A percentile compares a stretch with the other conserved stretches of the same genome.
These are phyloP conservation scores for Smutsia temminckii DNA, from an alignment of 2,797 vertebrate genomes.

Conservation along the genomic window DNA sequence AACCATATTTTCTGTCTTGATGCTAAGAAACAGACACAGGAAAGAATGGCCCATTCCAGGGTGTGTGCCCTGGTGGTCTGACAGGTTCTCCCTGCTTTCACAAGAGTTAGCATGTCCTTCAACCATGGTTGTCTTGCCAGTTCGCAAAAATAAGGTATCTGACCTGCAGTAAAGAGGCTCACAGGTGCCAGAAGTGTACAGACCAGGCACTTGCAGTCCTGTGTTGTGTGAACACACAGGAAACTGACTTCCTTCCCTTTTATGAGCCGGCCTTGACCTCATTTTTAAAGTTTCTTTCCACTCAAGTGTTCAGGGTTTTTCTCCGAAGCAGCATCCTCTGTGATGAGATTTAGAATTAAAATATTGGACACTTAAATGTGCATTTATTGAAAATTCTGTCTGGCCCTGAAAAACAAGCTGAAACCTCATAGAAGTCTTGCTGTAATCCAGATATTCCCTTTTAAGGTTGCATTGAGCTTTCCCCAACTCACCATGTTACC, in stretches of 20 bases:
- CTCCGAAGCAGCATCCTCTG: neutral
- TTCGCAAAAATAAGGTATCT: neutral
- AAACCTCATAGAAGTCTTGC: neutral
- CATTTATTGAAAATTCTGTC: neutral
- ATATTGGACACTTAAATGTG: neutral
- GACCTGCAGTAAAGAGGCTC: neutral
- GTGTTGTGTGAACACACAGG: neutral
- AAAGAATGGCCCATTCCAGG: neutral
- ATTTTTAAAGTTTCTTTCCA: slow-evolving; percentile 47
- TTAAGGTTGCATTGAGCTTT: neutral
- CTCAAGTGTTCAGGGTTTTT: neutral
- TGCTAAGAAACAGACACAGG: neutral
- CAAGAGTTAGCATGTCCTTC: neutral
- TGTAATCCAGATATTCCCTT: neutral
- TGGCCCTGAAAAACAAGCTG: neutral
- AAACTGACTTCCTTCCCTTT: neutral
- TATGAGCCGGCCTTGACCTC: slow-evolving; percentile 27
- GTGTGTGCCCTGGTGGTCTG: neutral
- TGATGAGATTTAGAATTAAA: neutral
- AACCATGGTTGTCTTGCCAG: neutral
- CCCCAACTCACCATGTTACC: neutral
- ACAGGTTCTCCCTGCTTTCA: slow-evolving; percentile 59
- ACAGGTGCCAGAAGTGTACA: neutral
- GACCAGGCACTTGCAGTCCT: too few species aligned
- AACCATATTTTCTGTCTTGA: neutral